These are phyloP conservation scores for Pandion haliaetus DNA, from an alignment of 2,113 vertebrate genomes.

Conservation along the genomic window DNA sequence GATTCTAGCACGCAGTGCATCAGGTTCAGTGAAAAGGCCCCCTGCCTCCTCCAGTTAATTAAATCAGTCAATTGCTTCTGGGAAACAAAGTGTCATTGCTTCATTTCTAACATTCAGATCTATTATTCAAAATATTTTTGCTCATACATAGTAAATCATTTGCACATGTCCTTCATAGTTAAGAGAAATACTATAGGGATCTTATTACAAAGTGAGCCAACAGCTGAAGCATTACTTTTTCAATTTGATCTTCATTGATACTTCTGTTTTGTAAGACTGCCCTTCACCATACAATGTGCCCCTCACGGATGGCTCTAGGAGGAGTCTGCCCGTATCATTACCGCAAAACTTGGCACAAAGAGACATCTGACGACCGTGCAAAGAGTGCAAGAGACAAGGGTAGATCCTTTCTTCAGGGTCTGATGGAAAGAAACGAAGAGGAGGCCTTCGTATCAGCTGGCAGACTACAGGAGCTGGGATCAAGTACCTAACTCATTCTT, in stretches of 20 bases:
- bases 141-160: conserved; percentile 8
- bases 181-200: background rate
- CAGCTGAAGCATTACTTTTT: background rate
- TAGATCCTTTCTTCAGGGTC: background rate
- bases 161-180: background rate
- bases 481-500: background rate
- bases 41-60: background rate
- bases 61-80: conserved; percentile 30
- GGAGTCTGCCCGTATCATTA: background rate
- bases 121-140: background rate
- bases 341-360: background rate
- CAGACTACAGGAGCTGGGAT: background rate
- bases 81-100: background rate
- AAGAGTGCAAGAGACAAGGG: background rate
- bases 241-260: background rate
- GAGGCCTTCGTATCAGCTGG: background rate
- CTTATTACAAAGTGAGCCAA: background rate
- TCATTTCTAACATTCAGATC: conserved; percentile 11
- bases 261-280: background rate
- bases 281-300: background rate
- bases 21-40: background rate
- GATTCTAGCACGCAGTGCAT: background rate
- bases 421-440: background rate
- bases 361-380: background rate
- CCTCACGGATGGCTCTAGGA: background rate